Base-by-base conservation (phyloP, 2,888 invertebrate genomes). In the Drosophila buzzatii region DNA sequence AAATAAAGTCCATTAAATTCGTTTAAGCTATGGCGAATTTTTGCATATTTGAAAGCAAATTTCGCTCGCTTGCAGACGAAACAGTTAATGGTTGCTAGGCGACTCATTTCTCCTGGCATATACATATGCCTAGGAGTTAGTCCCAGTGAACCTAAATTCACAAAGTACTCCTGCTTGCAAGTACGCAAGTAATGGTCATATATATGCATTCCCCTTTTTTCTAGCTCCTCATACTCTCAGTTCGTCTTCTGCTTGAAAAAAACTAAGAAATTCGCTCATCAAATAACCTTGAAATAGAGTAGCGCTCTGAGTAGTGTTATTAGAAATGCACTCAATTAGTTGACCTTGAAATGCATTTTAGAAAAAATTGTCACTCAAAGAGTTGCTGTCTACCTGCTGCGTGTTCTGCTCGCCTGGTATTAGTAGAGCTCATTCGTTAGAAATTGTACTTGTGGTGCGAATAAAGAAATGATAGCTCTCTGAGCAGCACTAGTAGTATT, bases 171-270 rank as follows among this genome's bases (percentile, higher is more conserved):
- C 6, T 12, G 18, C 51, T 51, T 51, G 51, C 51, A 18, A 51
- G 33, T 51, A 18, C 51, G 51, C 51, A 51, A 51, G 51, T 33
- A 31, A 49, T 31, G 49, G 49, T 31, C n/a, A 49, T 16, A 49
- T 12, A 31, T 1, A 49, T n/a, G n/a, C 0, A 49, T 31, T 31
- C 31, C 3, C n/a, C 6, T 31, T 31, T 31, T 31, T 49, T 31
- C 12, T n/a, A 49, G 49, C 31, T 1, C 4, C 31, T 6, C 31
- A 49, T 49, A 8, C 31, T n/a, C 49, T n/a, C 16, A n/a, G 16
- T 18, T 9, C n/a, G 8, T 16, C 3, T 16, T 1, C 20, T 44
- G 44, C 14, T 14, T 14, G 16, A 14, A 7, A 23, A 23, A 8
- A 23, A 10, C 49, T 3, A 10, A 6, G n/a, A 6, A 49, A 31